These are phyloP conservation scores for Sebastes diploproa DNA, from an alignment of 2,797 vertebrate species.

Conservation along the genomic window DNA sequence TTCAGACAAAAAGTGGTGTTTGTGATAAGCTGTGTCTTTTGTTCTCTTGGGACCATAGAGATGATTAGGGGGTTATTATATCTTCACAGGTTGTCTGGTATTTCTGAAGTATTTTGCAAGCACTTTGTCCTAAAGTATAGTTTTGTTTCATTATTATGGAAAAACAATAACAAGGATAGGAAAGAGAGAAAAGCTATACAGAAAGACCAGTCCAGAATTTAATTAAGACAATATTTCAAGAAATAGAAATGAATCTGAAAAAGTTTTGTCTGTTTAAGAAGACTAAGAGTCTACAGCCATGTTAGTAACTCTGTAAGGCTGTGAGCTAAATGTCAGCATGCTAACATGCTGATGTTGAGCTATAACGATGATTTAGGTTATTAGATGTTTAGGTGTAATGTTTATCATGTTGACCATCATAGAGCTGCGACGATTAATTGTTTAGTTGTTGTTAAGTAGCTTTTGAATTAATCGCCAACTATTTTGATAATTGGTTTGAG, in stretches of 20 bases:
- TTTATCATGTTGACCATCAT: neutral
- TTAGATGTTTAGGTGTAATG: neutral
- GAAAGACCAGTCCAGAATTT: neutral
- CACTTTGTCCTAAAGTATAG: neutral
- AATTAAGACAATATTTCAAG: neutral
- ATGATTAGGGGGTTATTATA: neutral
- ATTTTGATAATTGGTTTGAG: too few relatives aligned
- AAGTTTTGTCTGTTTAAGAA: neutral
- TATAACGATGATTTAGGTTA: neutral
- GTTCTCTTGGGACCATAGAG: neutral
- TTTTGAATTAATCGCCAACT: too few relatives aligned
- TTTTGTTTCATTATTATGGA: neutral
- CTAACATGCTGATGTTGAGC: neutral
- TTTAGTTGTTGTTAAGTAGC: too few relatives aligned
- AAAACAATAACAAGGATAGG: neutral
- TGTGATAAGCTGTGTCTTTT: neutral
- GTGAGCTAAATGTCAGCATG: neutral
- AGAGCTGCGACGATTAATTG: neutral
- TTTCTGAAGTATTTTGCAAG: neutral
- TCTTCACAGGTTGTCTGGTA: neutral
- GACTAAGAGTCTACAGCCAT: neutral
- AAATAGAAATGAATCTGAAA: neutral
- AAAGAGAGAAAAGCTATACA: neutral
- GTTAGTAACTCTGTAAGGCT: neutral
- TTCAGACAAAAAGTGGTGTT: neutral